Conservation (phyloP, 2,888 invertebrate species). For the Teleiodes luculella region DNA sequence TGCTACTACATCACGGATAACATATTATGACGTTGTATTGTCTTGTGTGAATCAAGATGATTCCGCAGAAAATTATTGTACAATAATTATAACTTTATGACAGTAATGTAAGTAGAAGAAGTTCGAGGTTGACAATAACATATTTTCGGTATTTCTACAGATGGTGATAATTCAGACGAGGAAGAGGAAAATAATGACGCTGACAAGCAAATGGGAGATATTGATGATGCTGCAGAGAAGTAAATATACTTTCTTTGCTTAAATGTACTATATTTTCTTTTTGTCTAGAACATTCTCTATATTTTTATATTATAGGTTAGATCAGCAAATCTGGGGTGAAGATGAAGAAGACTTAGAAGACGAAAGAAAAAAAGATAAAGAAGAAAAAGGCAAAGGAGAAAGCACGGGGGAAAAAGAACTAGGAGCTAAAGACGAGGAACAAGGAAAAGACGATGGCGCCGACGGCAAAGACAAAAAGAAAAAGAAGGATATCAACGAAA, state of each 20-base stretch:
- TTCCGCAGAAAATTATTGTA: no score
- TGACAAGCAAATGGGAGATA: slow-evolving; percentile 98
- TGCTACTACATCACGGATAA: no score
- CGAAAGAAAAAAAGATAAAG: slow-evolving; percentile 75
- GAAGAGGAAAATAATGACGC: slow-evolving; percentile 84
- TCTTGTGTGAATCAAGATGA: no score
- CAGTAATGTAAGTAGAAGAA: no score
- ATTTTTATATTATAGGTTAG: no score
- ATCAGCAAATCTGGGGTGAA: slow-evolving; percentile 91
- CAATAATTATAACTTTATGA: no score
- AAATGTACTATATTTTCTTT: no score
- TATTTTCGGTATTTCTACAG: no score
- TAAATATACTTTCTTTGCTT: slow-evolving; percentile 45
- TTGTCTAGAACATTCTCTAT: no score
- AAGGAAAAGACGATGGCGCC: slow-evolving; percentile 74
- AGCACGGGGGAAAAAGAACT: slow-evolving; percentile 83
- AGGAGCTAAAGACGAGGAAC: slow-evolving; percentile 84
- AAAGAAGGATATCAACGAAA: slow-evolving; percentile 87
- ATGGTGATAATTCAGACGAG: slow-evolving; percentile 79
- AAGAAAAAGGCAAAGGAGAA: slow-evolving; percentile 80
- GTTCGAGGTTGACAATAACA: no score
- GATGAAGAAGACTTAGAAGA: slow-evolving; percentile 84
- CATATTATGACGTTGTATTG: no score
- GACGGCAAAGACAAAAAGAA: slow-evolving; percentile 77
- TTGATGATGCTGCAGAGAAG: slow-evolving; percentile 90